phyloP scores from a whole-genome alignment of 2,797 vertebrate species.

The Pseudocheirus occidentalis region DNA sequence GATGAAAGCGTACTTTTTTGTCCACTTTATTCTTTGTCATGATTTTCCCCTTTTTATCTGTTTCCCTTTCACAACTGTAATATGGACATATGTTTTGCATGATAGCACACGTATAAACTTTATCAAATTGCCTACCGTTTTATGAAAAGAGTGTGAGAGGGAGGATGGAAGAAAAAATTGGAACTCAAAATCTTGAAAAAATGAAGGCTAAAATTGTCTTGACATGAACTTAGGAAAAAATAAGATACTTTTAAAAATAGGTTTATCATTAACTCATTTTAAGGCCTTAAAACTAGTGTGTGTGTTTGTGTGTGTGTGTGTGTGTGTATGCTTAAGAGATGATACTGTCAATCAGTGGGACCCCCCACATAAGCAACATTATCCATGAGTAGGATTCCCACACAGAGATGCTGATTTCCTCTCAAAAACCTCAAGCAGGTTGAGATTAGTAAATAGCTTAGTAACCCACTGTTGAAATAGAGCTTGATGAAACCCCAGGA shows the following conservation, averaged over 20 bases:
- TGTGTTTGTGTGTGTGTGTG: not conserved
- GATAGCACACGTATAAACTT: not conserved
- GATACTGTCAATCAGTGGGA: not conserved
- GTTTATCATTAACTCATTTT: not conserved
- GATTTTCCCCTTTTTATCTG: too few relatives aligned
- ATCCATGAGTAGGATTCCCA: accelerated
- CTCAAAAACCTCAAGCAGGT: not conserved
- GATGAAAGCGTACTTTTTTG: not conserved
- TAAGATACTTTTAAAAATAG: not conserved
- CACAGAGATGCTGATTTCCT: not conserved
- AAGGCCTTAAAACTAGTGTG: not conserved
- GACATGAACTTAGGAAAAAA: not conserved
- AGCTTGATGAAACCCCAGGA: not conserved
- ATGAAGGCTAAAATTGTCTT: not conserved
- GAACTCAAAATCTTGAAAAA: not conserved
- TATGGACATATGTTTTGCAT: not conserved
- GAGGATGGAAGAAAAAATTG: not conserved
- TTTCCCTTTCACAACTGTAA: not conserved
- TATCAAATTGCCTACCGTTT: not conserved
- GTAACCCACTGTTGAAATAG: not conserved
- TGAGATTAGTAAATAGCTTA: slow-evolving; percentile 29
- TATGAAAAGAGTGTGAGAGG: not conserved
- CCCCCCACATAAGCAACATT: not conserved
- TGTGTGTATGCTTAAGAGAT: not conserved
- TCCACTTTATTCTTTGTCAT: not conserved